Evolutionary conservation across 2,113 vertebrate species (phyloP).

Genomic region (Elephantulus edwardii): DNA sequence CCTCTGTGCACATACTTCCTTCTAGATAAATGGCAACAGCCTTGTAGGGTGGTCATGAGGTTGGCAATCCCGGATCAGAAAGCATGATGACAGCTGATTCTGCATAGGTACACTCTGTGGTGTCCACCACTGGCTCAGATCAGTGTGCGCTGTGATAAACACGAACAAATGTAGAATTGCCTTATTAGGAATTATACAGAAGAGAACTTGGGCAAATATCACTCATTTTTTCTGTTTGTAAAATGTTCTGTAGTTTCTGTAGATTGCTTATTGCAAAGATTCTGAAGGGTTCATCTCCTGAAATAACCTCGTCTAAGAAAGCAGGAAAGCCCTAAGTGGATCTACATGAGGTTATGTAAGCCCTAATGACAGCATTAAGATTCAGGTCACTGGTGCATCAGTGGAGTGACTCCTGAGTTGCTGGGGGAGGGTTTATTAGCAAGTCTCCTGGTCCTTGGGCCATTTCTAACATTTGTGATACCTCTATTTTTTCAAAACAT

Average conservation of each 20-base stretch:
- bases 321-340: neutral
- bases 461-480: neutral
- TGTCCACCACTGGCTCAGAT: neutral
- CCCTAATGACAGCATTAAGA: neutral
- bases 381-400: neutral
- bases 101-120: rapidly evolving
- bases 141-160: neutral
- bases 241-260: neutral
- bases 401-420: neutral
- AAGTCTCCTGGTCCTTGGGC: neutral
- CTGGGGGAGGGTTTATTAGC: neutral
- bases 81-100: neutral
- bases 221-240: neutral
- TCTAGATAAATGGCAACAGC: neutral
- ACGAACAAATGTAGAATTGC: neutral
- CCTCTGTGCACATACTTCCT: neutral
- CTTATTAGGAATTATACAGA: too few relatives aligned
- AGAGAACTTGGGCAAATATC: neutral
- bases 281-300: neutral
- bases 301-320: neutral
- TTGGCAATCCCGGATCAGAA: neutral
- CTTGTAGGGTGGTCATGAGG: neutral
- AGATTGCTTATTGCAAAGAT: neutral
- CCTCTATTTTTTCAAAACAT: neutral
- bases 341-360: rapidly evolving